These are phyloP conservation scores for Hesperia comma DNA, from an alignment of 2,888 invertebrate species.

Conservation along the genomic window DNA sequence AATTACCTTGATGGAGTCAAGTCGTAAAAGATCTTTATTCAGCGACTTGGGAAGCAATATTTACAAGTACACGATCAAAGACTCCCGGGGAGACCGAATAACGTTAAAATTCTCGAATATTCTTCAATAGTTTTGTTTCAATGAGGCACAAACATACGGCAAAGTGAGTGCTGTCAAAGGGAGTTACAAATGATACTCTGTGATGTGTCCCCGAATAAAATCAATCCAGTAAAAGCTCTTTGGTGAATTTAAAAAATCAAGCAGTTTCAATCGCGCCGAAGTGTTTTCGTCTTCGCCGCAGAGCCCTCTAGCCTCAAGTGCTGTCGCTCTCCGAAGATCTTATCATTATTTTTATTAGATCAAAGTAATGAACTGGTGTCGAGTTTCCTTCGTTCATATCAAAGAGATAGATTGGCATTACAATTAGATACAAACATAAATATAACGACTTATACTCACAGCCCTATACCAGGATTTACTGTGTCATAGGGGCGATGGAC, in stretches of 20 bases:
- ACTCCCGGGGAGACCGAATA: background rate
- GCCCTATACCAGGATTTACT: no score
- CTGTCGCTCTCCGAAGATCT: background rate
- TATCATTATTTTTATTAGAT: background rate
- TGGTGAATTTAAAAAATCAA: conserved; percentile 28
- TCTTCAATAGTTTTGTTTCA: conserved; percentile 25
- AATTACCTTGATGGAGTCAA: background rate
- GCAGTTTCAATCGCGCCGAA: conserved; percentile 20
- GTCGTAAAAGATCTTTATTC: background rate
- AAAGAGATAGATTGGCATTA: background rate
- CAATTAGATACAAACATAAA: background rate
- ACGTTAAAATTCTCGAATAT: conserved; percentile 9
- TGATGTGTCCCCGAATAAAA: conserved; percentile 31
- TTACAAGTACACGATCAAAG: background rate
- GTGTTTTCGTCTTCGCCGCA: conserved; percentile 6
- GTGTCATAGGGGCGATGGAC: no score
- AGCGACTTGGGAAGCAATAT: background rate
- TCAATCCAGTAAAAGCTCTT: conserved; percentile 30
- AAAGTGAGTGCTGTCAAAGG: conserved; percentile 30
- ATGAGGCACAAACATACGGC: conserved; percentile 8
- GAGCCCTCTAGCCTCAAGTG: background rate
- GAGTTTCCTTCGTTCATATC: background rate
- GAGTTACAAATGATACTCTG: conserved; percentile 24
- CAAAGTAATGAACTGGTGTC: background rate
- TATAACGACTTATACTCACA: no score